Base-by-base conservation (phyloP, 1,140 invertebrate species). In the Aphelinus atriplicis region DNA sequence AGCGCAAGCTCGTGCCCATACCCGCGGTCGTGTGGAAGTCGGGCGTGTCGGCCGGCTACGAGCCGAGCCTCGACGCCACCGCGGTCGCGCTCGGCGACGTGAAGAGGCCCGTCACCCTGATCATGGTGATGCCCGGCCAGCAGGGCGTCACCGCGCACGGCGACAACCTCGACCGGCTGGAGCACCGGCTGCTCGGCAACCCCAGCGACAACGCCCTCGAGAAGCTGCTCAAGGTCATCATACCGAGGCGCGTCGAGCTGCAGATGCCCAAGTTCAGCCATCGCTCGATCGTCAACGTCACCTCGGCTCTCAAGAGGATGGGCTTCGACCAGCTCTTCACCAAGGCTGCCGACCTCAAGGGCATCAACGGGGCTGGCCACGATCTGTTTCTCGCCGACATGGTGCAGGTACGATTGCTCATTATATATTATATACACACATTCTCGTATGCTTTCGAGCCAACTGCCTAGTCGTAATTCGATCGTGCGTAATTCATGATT, bases 201-300 rank as follows among this genome's bases (percentile, higher is more conserved):
- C 91, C 92, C 53, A 89, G 90, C n/a, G 90, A 92, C 46, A 90
- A 91, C n/a, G 86, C 90, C 1, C 95, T 94, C 93, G 91, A 93
- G 50, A 91, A 92, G 65, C 80, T 95, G 7, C 88, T 95, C 7
- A 90, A 92, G 7, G 91, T 92, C 1, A 84, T 95, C 2, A 90
- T 94, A 75, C 93, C 93, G 47, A 88, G 94, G 1, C 92, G 93
- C 0, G 87, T 95, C 58, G 94, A 95, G 84, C 86, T 95, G 3
- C 94, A 95, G 82, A 90, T 96, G 58, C 95, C 95, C 0, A 90
- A 94, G 77, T 95, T 95, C 81, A 94, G 93, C 53, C 95, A 96
- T 78, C 89, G 93, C 63, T 95, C 94, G 0, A 90, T 94, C 0
- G 90, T 95, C 1, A 96, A 96, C 80, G 90, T 94, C 1, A 93